phyloP scores from a whole-genome alignment of 2,797 vertebrate genomes.

The Tympanoctomys barrerae region DNA sequence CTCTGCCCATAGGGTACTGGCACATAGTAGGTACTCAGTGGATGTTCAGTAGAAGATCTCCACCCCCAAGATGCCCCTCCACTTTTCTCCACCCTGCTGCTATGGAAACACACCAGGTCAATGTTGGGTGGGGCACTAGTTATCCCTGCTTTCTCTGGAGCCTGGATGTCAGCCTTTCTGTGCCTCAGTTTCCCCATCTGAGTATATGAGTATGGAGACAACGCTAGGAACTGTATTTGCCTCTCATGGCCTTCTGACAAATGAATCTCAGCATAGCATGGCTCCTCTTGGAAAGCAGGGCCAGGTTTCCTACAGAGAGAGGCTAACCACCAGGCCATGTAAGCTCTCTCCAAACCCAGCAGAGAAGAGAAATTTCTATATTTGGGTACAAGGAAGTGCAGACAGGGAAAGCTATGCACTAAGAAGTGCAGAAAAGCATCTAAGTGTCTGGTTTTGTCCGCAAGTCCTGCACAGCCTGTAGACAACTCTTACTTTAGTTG shows the following conservation, averaged over 20 bases:
- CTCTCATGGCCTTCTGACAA: not conserved
- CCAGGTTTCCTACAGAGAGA: not conserved
- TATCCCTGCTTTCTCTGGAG: not conserved
- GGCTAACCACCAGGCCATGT: not conserved
- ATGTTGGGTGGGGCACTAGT: not conserved
- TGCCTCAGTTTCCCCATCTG: constrained; percentile 5
- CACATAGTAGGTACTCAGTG: not conserved
- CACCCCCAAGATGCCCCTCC: not conserved
- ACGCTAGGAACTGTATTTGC: not conserved
- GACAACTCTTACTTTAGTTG: not conserved
- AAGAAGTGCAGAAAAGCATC: not conserved
- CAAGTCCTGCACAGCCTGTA: not conserved
- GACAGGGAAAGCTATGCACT: not conserved
- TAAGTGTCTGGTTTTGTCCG: not conserved
- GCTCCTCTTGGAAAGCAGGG: not conserved
- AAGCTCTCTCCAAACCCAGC: not conserved
- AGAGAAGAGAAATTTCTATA: not conserved
- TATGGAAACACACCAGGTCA: accelerated
- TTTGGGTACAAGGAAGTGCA: not conserved
- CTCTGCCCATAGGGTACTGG: not conserved
- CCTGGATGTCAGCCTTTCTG: not conserved
- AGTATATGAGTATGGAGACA: not conserved
- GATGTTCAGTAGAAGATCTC: not conserved
- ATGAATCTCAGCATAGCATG: not conserved
- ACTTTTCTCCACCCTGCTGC: not conserved